Conservation (phyloP, 2,797 vertebrate species). For the Decapterus maruadsi region DNA sequence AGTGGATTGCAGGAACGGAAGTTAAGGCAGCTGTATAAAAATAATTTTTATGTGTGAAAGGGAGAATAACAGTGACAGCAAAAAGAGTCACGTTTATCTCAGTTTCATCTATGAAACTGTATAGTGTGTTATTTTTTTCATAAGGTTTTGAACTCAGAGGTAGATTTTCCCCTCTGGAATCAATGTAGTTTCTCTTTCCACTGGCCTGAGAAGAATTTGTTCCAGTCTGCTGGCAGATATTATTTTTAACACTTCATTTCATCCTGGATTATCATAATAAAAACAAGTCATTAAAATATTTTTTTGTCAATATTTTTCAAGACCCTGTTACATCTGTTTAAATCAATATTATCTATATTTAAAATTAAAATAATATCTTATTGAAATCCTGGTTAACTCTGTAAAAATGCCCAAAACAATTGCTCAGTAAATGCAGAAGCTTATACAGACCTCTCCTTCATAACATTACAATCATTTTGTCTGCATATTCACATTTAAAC, state of each 20-base stretch:
- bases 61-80: slow-evolving; percentile 29
- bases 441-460: background rate
- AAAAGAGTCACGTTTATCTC: slow-evolving; percentile 41
- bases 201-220: slow-evolving; percentile 66
- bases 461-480: background rate
- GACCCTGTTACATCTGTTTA: background rate
- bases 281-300: slow-evolving; percentile 50
- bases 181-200: slow-evolving; percentile 67
- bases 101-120: slow-evolving; percentile 45
- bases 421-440: background rate
- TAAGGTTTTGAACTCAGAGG: slow-evolving; percentile 58
- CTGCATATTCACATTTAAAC: background rate
- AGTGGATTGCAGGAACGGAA: slow-evolving; percentile 52
- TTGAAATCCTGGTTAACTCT: slow-evolving; percentile 14
- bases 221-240: slow-evolving; percentile 66
- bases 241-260: slow-evolving; percentile 64
- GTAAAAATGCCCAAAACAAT: slow-evolving; percentile 37
- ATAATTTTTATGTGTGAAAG: slow-evolving; percentile 50
- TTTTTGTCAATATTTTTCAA: slow-evolving; percentile 2
- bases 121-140: background rate
- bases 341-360: background rate
- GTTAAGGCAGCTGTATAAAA: slow-evolving; percentile 50
- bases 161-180: slow-evolving; percentile 67
- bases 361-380: background rate
- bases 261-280: slow-evolving; percentile 48